Percentiles rank a stretch among this genome's conserved stretches.
Conservation (phyloP, 2,113 vertebrate genomes). For the Brachyhypopomus gauderio region DNA sequence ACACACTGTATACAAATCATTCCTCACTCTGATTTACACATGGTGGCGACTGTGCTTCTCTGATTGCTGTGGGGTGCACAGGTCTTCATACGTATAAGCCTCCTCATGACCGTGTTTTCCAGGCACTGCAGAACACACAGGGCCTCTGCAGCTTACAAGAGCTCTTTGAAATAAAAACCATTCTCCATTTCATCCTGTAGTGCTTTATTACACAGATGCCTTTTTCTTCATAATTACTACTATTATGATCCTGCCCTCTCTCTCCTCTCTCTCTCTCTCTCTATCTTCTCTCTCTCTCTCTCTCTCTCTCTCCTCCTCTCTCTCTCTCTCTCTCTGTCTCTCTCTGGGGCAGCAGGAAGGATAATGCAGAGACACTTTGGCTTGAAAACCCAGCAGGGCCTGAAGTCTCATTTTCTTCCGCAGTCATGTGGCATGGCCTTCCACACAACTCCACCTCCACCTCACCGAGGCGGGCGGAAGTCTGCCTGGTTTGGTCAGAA, state of each 20-base stretch:
- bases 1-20: constrained; percentile 27
- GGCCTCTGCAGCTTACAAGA: background rate
- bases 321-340: constrained; percentile 14
- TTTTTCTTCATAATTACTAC: constrained; percentile 51
- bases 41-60: background rate
- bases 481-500: background rate
- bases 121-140: background rate
- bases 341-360: background rate
- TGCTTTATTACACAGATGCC: constrained; percentile 46
- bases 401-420: background rate
- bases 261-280: constrained; percentile 42
- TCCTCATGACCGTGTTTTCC: too few relatives aligned
- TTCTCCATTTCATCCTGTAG: constrained; percentile 41
- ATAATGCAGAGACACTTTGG: constrained; percentile 23
- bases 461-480: too few relatives aligned
- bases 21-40: background rate
- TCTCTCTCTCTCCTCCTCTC: constrained; percentile 56
- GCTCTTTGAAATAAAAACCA: constrained; percentile 44
- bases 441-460: background rate
- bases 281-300: too few relatives aligned
- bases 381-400: constrained; percentile 4
- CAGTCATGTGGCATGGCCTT: background rate
- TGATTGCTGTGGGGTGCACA: background rate
- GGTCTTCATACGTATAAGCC: background rate
- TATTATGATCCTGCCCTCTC: constrained; percentile 29